Conservation (phyloP, 2,888 invertebrate genomes). For the Galerucella nymphaeae region DNA sequence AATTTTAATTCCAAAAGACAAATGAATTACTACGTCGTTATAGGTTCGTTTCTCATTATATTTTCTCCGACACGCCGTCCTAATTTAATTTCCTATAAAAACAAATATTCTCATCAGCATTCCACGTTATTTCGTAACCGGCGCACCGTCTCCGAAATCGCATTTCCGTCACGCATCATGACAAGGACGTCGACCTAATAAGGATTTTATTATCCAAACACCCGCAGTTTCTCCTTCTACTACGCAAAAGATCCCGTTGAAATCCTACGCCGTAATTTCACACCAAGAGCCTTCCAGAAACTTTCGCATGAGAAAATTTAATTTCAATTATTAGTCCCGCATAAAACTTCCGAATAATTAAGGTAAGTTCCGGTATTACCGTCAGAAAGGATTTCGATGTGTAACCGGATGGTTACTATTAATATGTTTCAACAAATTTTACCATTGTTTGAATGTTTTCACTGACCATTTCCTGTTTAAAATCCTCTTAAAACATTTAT, state of each 20-base stretch:
- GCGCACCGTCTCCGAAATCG: conserved; percentile 8
- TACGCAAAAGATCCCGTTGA: conserved; percentile 5
- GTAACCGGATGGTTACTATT: conserved; percentile 6
- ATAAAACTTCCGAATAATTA: conserved; percentile 16
- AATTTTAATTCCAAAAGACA: not conserved
- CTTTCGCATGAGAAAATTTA: conserved; percentile 22
- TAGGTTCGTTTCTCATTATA: not conserved
- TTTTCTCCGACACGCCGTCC: not conserved
- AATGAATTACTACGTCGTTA: not conserved
- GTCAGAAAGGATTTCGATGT: not conserved
- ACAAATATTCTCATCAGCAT: conserved; percentile 4
- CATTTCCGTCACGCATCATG: conserved; percentile 1
- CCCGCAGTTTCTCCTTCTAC: conserved; percentile 10
- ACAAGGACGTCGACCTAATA: conserved; percentile 15
- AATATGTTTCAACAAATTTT: not conserved
- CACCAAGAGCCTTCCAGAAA: conserved; percentile 9
- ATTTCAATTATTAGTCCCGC: conserved; percentile 29
- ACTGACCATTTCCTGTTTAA: not conserved
- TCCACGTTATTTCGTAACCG: not conserved
- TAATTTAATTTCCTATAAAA: not conserved
- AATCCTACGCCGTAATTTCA: conserved; percentile 23
- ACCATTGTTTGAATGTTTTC: not conserved
- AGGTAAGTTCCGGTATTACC: conserved; percentile 10
- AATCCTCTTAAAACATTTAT: no score
- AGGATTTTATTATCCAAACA: conserved; percentile 12